Percentiles rank a stretch among this genome's conserved stretches.
These are phyloP conservation scores for Thalassaphorura encarpata DNA, from an alignment of 1,140 invertebrate genomes.

Conservation along the genomic window DNA sequence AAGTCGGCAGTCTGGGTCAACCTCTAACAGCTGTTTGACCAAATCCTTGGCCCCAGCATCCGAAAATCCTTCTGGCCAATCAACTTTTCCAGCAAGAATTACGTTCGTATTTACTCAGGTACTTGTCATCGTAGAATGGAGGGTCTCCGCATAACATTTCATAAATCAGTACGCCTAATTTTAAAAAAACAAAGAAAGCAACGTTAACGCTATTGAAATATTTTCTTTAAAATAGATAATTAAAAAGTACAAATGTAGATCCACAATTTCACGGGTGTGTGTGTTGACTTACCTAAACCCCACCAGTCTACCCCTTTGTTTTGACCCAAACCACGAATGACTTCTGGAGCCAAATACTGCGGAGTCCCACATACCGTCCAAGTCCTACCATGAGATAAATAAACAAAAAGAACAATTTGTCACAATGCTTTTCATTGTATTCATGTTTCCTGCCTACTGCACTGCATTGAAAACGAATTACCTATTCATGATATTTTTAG, in stretches of 20 bases:
- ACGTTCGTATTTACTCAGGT: conserved; percentile 56
- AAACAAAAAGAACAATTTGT: no score
- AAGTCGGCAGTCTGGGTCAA: conserved; percentile 75
- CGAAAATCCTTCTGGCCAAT: conserved; percentile 44
- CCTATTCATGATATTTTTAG: no score
- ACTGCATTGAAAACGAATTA: no score
- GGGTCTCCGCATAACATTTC: conserved; percentile 39
- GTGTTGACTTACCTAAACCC: conserved; percentile 72
- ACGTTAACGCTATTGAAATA: no score
- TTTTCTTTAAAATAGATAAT: no score
- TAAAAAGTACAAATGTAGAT: not conserved
- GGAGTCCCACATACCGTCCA: conserved; percentile 95
- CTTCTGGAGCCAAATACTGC: conserved; percentile 90
- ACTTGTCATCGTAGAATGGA: conserved; percentile 50
- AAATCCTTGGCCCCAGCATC: conserved; percentile 87
- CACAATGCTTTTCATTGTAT: no score
- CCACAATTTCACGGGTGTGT: no score
- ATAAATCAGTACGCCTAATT: conserved; percentile 38
- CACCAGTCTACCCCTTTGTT: conserved; percentile 97
- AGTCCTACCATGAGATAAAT: no score
- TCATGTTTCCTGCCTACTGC: no score
- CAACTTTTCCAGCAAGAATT: conserved; percentile 43
- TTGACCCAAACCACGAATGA: conserved; percentile 91
- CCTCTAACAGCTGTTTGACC: conserved; percentile 74
- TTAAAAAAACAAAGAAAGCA: no score